Evolutionary conservation across 2,113 vertebrate genomes (phyloP), one percentile per base, ranked within the genome.

Genomic region (Apus apus): DNA sequence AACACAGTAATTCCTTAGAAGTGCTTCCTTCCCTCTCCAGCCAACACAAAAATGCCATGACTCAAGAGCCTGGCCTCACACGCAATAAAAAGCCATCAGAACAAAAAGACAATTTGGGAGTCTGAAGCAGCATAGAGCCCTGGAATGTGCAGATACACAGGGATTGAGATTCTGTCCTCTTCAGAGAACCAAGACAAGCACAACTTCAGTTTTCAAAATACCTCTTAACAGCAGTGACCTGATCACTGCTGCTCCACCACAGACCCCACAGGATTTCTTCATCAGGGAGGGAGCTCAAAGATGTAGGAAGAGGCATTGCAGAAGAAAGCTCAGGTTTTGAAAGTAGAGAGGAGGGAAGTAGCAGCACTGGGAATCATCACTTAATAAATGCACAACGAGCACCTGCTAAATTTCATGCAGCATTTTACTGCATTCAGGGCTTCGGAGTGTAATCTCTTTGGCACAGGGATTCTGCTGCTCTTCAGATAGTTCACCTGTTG

Each of bases 61-160:
- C 29, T 80, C 23, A 38, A 54, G 76, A 46, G 71, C 15, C 80
- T 23, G 48, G 16, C 36, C 23, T 61, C 70, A 6, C 7, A 21
- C 1, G 6, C 34, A 68, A 48, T 64, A 66, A 78, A 82, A 89
- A 34, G 9, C 26, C 64, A 18, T 38, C 25, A 10, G 65, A 48
- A 66, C 11, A 74, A 48, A 85, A 67, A 19, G 18, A 11, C 30
- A 61, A 78, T 57, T 27, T 56, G 68, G 29, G 46, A 71, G 34
- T 27, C 32, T 30, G 14, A 89, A 48, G 7, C 5, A 6, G 5
- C 26, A 5, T 20, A 29, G 79, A 93, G 46, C 20, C 18, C 88
- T 81, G 1, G 0, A 34, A 68, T 5, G 6, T 12, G 20, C 14
- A 21, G 21, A 4, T 11, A 11, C 2, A 2, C 5, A 6, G 3